These are phyloP conservation scores for Spongia lamella DNA, from an alignment of 37 sponge, comb jelly and placozoan genomes.

Conservation along the genomic window DNA sequence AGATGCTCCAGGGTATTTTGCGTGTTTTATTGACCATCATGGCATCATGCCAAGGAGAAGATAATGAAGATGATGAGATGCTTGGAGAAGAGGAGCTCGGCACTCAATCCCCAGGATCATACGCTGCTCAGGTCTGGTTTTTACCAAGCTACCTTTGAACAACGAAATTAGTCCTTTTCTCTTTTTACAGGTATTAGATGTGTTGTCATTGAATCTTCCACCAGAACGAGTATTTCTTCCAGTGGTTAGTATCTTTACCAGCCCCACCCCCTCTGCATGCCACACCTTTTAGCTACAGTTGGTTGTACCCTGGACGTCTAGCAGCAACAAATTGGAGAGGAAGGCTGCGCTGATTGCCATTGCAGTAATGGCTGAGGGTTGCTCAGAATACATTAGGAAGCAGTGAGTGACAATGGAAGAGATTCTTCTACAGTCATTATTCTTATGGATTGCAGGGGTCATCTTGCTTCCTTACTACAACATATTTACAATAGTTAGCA, in stretches of 20 bases:
- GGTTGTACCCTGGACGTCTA: conserved; percentile 18
- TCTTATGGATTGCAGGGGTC: too few relatives aligned
- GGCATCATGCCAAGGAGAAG: conserved; percentile 39
- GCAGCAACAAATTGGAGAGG: conserved; percentile 14
- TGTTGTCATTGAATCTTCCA: conserved; percentile 71
- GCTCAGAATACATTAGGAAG: too few relatives aligned
- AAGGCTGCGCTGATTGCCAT: conserved; percentile 65
- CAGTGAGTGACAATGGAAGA: not conserved
- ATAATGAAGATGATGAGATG: conserved; percentile 44
- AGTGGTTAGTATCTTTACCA: conserved; percentile 45
- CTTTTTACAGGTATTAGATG: conserved; percentile 73
- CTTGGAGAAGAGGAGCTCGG: conserved; percentile 17
- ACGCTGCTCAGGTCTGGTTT: conserved; percentile 61
- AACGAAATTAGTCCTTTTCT: too few relatives aligned
- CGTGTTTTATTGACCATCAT: conserved; percentile 57
- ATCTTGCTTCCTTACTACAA: not conserved
- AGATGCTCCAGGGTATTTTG: conserved; percentile 54
- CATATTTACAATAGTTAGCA: not conserved
- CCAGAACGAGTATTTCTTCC: conserved; percentile 82
- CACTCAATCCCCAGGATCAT: conserved; percentile 52
- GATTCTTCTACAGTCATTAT: too few relatives aligned
- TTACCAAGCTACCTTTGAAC: too few relatives aligned
- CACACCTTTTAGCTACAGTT: conserved; percentile 18
- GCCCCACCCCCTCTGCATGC: too few relatives aligned
- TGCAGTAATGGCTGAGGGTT: conserved; percentile 69